Evolutionary conservation across 2,113 vertebrate genomes (phyloP).

Genomic region (Heterochromis multidens): DNA sequence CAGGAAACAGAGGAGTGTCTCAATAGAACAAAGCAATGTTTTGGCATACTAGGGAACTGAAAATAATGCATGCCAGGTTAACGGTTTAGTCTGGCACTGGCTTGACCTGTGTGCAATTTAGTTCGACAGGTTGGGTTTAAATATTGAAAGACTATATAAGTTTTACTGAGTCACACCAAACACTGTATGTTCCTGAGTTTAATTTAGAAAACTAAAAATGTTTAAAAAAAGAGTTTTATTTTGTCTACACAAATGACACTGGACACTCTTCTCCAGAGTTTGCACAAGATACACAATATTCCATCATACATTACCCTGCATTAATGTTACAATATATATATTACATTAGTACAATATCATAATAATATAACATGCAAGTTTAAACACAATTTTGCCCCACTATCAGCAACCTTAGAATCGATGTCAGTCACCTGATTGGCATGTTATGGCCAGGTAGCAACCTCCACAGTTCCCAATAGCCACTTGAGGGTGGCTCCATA

Average conservation of each 20-base stretch:
- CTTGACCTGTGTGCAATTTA: not conserved
- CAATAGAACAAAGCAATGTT: not conserved
- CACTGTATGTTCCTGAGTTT: not conserved
- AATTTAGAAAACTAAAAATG: not conserved
- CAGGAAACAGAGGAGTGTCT: not conserved
- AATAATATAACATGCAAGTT: not conserved
- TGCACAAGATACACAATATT: rapidly evolving
- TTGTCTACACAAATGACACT: not conserved
- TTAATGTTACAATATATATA: not conserved
- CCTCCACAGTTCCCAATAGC: not conserved
- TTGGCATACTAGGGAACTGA: not conserved
- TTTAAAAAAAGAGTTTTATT: not conserved
- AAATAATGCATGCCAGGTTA: not conserved
- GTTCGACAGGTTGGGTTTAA: not conserved
- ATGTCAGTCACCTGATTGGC: not conserved
- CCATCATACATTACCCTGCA: not conserved
- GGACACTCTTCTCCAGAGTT: not conserved
- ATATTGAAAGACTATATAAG: not conserved
- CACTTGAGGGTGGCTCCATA: not conserved
- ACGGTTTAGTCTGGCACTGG: not conserved
- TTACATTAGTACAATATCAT: not conserved
- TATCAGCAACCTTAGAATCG: not conserved
- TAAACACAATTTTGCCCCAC: not conserved
- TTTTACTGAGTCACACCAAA: not conserved
- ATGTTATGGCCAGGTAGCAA: too few relatives aligned